Evolutionary conservation across 2,113 vertebrate genomes (phyloP).

Genomic region (Sylvia atricapilla): DNA sequence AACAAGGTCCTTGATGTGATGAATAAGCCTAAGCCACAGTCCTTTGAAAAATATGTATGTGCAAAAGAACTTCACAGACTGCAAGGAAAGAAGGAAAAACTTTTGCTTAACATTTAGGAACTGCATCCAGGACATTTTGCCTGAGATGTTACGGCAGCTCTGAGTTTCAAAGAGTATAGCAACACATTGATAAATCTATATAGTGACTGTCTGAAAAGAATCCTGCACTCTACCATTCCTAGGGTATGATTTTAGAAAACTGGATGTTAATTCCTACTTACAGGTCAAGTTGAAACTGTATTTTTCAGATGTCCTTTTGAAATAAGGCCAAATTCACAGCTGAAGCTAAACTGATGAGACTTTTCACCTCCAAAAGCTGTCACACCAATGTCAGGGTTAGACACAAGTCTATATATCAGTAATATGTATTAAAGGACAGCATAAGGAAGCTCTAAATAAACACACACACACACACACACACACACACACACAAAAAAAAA

Average conservation of each 20-base stretch:
- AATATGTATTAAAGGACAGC: neutral
- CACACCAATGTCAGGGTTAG: neutral
- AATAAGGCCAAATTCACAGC: neutral
- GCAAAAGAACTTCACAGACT: neutral
- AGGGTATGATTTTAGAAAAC: neutral
- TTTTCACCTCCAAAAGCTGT: neutral
- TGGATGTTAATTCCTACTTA: neutral
- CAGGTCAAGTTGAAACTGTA: neutral
- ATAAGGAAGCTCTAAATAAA: neutral
- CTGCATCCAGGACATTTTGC: neutral
- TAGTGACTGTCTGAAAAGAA: neutral
- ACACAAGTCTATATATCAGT: neutral
- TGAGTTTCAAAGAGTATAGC: neutral
- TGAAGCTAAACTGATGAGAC: neutral
- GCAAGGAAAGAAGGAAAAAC: neutral
- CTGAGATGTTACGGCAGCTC: neutral
- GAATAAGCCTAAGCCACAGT: neutral
- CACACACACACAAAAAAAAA: too few relatives aligned
- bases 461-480: neutral
- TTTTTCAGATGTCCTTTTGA: neutral
- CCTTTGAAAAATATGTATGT: neutral
- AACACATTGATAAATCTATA: neutral
- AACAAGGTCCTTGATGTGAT: neutral
- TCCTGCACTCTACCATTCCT: neutral
- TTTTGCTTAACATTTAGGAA: neutral